These are phyloP conservation scores for Lasioglossum villosulum DNA, from an alignment of 2,888 invertebrate species.

Conservation along the genomic window DNA sequence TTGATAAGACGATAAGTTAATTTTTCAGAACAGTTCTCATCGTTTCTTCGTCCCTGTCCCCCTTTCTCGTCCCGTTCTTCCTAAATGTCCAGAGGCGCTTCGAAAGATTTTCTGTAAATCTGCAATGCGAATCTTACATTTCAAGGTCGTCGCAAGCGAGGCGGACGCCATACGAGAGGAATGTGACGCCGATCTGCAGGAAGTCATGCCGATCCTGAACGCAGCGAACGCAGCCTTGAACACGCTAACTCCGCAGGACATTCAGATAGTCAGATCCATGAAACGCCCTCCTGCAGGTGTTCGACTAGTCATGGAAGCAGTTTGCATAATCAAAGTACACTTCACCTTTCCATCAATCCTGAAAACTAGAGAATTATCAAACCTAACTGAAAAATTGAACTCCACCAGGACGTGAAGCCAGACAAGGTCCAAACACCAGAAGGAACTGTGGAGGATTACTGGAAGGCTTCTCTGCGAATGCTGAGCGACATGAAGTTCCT, in stretches of 20 bases:
- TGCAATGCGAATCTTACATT: not conserved
- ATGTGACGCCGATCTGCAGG: slow-evolving; percentile 95
- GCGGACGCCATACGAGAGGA: slow-evolving; percentile 96
- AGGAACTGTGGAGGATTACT: slow-evolving; percentile 93
- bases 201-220: slow-evolving; percentile 96
- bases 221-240: slow-evolving; percentile 94
- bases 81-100: not conserved
- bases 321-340: slow-evolving; percentile 94
- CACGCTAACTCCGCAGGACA: slow-evolving; percentile 96
- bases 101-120: not conserved
- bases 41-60: not conserved
- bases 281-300: slow-evolving; percentile 97
- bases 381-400: not conserved
- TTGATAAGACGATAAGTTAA: not conserved
- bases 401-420: slow-evolving; percentile 92
- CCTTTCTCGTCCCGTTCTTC: not conserved
- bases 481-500: slow-evolving; percentile 97
- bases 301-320: slow-evolving; percentile 97
- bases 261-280: slow-evolving; percentile 98
- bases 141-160: slow-evolving; percentile 78
- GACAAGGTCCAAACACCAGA: slow-evolving; percentile 93
- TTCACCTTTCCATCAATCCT: not conserved
- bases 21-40: not conserved
- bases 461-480: slow-evolving; percentile 95
- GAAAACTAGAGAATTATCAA: not conserved